Percentiles rank a stretch among this genome's conserved stretches.
Conservation (phyloP, 2,113 vertebrate genomes). For the Circaetus cinerascens region DNA sequence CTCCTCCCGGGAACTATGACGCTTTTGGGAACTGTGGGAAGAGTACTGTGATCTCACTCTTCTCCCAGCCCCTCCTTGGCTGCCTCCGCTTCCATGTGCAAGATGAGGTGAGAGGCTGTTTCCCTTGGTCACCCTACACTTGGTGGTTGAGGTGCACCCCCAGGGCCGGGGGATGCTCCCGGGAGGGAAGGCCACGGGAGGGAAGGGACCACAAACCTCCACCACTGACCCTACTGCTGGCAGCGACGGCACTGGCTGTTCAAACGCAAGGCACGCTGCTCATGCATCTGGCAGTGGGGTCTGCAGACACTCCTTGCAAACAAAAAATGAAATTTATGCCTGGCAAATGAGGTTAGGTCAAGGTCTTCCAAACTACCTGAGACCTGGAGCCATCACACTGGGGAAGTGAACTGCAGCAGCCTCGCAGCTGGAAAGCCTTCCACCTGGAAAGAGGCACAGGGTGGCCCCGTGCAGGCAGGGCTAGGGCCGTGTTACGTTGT, state of each 20-base stretch:
- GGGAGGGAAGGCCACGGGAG: rapidly evolving
- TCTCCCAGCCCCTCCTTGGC: neutral
- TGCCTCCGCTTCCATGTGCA: neutral
- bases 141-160: neutral
- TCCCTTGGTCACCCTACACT: neutral
- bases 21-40: neutral
- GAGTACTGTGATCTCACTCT: neutral
- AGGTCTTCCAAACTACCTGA: neutral
- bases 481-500: rapidly evolving
- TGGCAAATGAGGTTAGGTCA: neutral
- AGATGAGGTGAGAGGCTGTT: rapidly evolving
- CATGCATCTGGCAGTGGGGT: rapidly evolving
- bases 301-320: neutral
- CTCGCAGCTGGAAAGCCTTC: neutral
- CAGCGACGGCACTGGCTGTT: rapidly evolving
- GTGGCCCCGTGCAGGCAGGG: neutral
- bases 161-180: neutral
- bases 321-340: neutral
- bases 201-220: neutral
- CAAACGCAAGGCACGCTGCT: rapidly evolving
- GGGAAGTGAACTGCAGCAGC: neutral
- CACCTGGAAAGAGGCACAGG: neutral
- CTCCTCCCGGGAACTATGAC: neutral
- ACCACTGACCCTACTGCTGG: rapidly evolving
- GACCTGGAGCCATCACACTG: neutral